phyloP scores from a whole-genome alignment of 2,888 invertebrate genomes.

The Patella pellucida region DNA sequence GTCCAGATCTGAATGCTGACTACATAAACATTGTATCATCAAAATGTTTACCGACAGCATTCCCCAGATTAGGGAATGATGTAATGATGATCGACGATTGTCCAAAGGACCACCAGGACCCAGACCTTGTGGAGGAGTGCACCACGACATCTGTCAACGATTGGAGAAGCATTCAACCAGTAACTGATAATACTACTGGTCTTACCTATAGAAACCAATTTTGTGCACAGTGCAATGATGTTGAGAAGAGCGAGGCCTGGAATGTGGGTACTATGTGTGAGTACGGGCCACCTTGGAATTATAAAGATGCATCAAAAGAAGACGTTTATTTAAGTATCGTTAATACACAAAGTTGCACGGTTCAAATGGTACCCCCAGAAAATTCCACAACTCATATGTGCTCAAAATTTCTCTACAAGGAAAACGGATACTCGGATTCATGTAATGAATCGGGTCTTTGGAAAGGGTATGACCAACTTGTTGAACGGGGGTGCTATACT shows the following conservation, averaged over 20 bases:
- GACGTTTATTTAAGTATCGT: neutral
- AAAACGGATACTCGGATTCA: neutral
- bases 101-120: neutral
- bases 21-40: neutral
- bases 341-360: neutral
- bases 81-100: neutral
- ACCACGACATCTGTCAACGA: neutral
- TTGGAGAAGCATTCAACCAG: neutral
- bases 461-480: neutral
- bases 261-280: neutral
- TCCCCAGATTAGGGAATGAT: neutral
- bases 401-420: too few relatives aligned
- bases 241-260: neutral
- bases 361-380: neutral
- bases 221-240: conserved; percentile 12
- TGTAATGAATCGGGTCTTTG: conserved; percentile 7
- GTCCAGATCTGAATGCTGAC: conserved; percentile 1
- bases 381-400: neutral
- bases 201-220: conserved; percentile 12
- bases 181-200: neutral
- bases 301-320: neutral
- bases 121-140: neutral
- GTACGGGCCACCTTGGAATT: too few relatives aligned
- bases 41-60: neutral
- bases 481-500: neutral